Conservation (phyloP, 2,888 invertebrate genomes). For the Acronicta psi region DNA sequence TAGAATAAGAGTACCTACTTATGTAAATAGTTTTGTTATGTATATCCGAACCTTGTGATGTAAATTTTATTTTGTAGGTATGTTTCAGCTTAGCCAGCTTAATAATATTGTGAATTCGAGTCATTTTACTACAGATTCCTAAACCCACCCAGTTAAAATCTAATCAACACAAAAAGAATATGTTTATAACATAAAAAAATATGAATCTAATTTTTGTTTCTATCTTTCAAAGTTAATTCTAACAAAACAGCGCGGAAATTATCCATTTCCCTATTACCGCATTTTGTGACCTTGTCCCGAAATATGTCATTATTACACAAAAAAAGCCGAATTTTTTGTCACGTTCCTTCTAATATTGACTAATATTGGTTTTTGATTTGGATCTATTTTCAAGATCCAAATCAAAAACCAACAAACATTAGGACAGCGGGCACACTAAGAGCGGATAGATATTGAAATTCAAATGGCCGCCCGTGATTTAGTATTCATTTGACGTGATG, state of each 20-base stretch:
- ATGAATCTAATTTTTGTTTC: too few relatives aligned
- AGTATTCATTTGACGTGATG: slow-evolving; percentile 89
- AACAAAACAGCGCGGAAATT: slow-evolving; percentile 12
- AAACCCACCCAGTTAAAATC: too few relatives aligned
- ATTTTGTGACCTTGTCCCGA: slow-evolving; percentile 14
- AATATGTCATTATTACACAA: slow-evolving; percentile 9
- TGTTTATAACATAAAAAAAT: too few relatives aligned
- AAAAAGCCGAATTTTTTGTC: neutral
- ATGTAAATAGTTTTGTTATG: neutral
- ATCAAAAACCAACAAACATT: slow-evolving; percentile 61
- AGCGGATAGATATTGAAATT: slow-evolving; percentile 86
- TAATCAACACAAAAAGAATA: too few relatives aligned
- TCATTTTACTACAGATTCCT: too few relatives aligned
- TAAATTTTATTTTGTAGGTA: neutral
- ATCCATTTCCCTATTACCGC: slow-evolving; percentile 27
- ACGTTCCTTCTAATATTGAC: neutral
- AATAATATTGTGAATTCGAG: too few relatives aligned
- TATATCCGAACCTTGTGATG: neutral
- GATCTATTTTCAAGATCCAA: too few relatives aligned
- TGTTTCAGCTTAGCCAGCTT: too few relatives aligned
- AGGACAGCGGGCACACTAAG: slow-evolving; percentile 62
- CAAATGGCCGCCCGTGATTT: slow-evolving; percentile 86
- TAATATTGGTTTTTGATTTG: too few relatives aligned
- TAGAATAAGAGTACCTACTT: neutral
- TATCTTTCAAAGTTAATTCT: too few relatives aligned